phyloP scores from a whole-genome alignment of 2,888 invertebrate species.

The Netelia fuscicornis region DNA sequence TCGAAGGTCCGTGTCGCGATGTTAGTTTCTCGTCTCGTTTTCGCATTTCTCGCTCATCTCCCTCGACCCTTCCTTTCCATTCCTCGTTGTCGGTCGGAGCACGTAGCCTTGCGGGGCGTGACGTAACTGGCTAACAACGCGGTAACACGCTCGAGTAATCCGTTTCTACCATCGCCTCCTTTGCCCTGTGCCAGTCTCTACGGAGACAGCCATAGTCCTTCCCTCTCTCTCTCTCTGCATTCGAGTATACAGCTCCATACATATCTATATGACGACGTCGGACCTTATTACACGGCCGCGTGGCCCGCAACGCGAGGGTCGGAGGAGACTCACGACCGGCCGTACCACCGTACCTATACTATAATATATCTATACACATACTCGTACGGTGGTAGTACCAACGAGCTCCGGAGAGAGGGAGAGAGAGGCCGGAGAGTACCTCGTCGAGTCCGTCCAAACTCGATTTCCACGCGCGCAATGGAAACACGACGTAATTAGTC shows the following conservation, averaged over 20 bases:
- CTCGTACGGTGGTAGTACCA: too few relatives aligned
- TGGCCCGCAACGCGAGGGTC: constrained; percentile 42
- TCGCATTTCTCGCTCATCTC: constrained; percentile 14
- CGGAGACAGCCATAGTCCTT: constrained; percentile 10
- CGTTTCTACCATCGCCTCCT: constrained; percentile 70
- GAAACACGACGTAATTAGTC: constrained; percentile 65
- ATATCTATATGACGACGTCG: neutral
- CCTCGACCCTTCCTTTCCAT: constrained; percentile 37
- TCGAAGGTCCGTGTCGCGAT: neutral
- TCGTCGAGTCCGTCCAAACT: constrained; percentile 53
- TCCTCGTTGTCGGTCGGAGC: constrained; percentile 60
- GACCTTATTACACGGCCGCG: constrained; percentile 66
- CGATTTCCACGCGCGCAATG: constrained; percentile 58
- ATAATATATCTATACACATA: too few relatives aligned
- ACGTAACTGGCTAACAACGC: constrained; percentile 71
- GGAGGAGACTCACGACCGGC: neutral
- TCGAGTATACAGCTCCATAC: neutral
- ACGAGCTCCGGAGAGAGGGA: neutral
- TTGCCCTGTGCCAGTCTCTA: constrained; percentile 29
- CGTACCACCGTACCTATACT: neutral
- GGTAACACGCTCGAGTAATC: constrained; percentile 72
- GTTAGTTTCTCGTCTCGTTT: constrained; percentile 18
- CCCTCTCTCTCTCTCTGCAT: neutral
- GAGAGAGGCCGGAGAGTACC: neutral
- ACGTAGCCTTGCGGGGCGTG: constrained; percentile 70